phyloP scores from a whole-genome alignment of 2,797 vertebrate genomes.

The Dicrostonyx torquatus region DNA sequence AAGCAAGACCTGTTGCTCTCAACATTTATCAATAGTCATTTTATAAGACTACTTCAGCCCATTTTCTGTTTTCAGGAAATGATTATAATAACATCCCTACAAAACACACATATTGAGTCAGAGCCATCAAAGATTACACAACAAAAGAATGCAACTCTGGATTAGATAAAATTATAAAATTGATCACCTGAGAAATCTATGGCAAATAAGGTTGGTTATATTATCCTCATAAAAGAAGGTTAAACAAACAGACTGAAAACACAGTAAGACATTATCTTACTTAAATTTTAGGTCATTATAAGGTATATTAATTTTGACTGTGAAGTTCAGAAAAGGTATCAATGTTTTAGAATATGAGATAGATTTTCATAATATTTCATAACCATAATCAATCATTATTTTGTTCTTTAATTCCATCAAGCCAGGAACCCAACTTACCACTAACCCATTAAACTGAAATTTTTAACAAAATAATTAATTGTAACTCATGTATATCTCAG shows the following conservation, averaged over 20 bases:
- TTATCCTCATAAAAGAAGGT: too few relatives aligned
- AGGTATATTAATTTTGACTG: neutral
- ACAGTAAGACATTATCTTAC: neutral
- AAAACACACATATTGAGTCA: neutral
- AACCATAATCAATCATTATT: neutral
- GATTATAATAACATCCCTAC: neutral
- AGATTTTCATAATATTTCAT: neutral
- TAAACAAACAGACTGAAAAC: neutral
- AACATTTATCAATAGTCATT: neutral
- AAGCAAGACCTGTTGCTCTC: neutral
- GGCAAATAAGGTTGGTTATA: too few relatives aligned
- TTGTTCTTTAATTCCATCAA: neutral
- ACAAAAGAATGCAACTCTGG: neutral
- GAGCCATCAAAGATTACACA: neutral
- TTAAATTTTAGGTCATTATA: neutral
- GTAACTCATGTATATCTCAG: neutral
- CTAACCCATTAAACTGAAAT: neutral
- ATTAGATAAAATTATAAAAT: neutral
- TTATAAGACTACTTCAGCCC: neutral
- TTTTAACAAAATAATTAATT: conserved; percentile 26
- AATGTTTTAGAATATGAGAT: neutral
- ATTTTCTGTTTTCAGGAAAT: neutral
- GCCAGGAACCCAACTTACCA: neutral
- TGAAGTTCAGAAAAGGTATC: neutral
- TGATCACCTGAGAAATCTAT: too few relatives aligned